Evolutionary conservation across 2,113 vertebrate genomes (phyloP).

Genomic region (Phyllopteryx taeniolatus): DNA sequence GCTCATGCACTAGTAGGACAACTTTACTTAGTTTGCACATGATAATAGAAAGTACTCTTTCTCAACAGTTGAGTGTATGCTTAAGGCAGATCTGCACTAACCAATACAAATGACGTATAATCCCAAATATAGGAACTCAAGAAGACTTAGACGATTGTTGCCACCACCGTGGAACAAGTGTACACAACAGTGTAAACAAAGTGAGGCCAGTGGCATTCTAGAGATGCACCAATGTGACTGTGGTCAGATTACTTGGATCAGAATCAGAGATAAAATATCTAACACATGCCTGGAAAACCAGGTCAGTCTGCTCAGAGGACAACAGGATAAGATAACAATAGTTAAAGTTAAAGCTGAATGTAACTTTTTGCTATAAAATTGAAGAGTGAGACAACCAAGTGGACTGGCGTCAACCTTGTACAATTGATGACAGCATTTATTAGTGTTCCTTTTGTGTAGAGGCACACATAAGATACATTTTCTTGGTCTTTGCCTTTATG

Average conservation of each 20-base stretch:
- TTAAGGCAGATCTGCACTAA: neutral
- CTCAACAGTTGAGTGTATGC: neutral
- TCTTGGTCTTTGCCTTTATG: constrained; percentile 32
- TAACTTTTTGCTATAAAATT: neutral
- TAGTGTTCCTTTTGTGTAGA: no score
- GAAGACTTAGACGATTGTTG: neutral
- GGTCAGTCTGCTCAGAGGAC: neutral
- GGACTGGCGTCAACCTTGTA: neutral
- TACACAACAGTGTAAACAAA: neutral
- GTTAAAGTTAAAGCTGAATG: neutral
- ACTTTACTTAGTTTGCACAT: neutral
- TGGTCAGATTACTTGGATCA: neutral
- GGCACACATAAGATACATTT: neutral
- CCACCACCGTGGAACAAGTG: neutral
- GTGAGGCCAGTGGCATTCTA: neutral
- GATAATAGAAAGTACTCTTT: neutral
- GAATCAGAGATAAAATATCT: neutral
- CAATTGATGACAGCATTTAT: no score
- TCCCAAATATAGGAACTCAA: neutral
- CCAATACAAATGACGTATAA: neutral
- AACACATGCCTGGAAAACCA: neutral
- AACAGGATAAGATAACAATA: neutral
- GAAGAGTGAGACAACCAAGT: neutral
- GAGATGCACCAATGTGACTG: neutral
- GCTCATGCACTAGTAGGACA: neutral